Evolutionary conservation across 2,797 vertebrate species (phyloP), one percentile per base, ranked within the genome.

Genomic region (Prionace glauca): DNA sequence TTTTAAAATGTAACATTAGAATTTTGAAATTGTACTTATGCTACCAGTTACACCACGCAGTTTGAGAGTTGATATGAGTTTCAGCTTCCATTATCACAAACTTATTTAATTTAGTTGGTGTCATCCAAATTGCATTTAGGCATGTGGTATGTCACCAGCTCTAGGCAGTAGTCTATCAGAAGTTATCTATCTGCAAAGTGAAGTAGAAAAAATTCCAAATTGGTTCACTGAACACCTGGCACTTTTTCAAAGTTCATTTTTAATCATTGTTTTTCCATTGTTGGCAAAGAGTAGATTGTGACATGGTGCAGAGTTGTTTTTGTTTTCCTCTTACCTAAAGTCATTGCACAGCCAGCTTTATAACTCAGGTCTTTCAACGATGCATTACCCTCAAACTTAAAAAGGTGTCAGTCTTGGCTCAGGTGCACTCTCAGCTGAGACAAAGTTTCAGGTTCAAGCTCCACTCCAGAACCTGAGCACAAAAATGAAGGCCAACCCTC

Each of bases 211-310:
- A 41, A 41, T 41, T 41, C n/a, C 29, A 11, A n/a, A 41, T 65
- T 41, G n/a, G 65, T 69, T 69, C 36, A 41, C 62, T 41, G 36
- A 36, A 69, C 90, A 92, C 65, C 62, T 41, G 90, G 65, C 62
- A 92, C 65, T 24, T 92, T 69, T 69, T 69, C 90, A 69, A 92
- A 92, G 90, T 92, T 92, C 90, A 92, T 92, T 92, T 69, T 69
- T 92, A 69, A 69, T 92, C 62, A 69, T 69, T 69, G n/a, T 36
- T 41, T 69, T 92, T 92, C 62, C 36, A 69, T 22, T 69, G 62
- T 10, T 41, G 90, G 90, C 65, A 92, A 41, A 69, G 18, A 69
- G 65, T 62, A 65, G 36, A 92, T 20, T 92, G n/a, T 92, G 65
- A 69, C 65, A 92, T 7, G 22, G 90, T 67, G n/a, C 90, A 92